Percentiles rank a stretch among this genome's conserved stretches.
Conservation (phyloP, 2,797 vertebrate species). For the Oreochromis mossambicus region DNA sequence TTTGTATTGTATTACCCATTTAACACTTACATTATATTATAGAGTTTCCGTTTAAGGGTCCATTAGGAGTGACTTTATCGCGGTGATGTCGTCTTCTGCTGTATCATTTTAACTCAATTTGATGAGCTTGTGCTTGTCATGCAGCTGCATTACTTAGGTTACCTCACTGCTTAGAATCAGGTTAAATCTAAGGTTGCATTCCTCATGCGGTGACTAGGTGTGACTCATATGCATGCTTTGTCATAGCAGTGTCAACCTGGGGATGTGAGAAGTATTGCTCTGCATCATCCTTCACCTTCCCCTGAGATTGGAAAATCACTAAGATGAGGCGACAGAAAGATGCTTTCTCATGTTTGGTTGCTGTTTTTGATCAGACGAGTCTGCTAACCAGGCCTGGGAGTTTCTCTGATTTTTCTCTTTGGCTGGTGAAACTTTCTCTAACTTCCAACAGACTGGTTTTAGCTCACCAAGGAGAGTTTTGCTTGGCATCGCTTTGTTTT, state of each 20-base stretch:
- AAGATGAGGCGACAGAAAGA: neutral
- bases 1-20: neutral
- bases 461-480: constrained; percentile 10
- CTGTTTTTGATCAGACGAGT: neutral
- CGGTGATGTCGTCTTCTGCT: neutral
- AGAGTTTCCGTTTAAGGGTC: neutral
- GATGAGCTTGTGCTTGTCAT: constrained; percentile 17
- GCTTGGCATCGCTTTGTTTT: constrained; percentile 13
- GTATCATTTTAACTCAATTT: constrained; percentile 8
- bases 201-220: neutral
- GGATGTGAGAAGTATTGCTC: neutral
- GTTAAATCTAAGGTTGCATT: constrained; percentile 9
- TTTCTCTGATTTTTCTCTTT: neutral
- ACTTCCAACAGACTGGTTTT: neutral
- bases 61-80: neutral
- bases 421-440: neutral
- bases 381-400: neutral
- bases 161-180: constrained; percentile 6
- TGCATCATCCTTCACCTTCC: neutral
- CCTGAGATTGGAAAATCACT: neutral
- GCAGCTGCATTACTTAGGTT: constrained; percentile 6
- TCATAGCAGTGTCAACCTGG: constrained; percentile 1
- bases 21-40: neutral
- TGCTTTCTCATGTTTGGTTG: neutral
- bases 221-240: constrained; percentile 42